phyloP scores from a whole-genome alignment of 1,140 invertebrate genomes.

The Papilio xuthus region DNA sequence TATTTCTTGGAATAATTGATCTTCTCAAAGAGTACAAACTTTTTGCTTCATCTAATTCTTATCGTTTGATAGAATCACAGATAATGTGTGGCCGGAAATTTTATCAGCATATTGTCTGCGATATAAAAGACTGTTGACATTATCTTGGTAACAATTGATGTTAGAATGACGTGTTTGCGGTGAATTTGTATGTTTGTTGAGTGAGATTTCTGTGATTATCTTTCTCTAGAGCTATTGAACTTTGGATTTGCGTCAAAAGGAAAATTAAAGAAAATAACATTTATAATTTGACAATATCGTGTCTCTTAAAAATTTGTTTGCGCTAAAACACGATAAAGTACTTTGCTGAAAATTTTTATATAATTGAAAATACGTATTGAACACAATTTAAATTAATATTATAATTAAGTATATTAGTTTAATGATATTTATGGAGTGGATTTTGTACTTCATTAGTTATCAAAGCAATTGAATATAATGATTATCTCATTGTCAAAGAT shows the following conservation, averaged over 20 bases:
- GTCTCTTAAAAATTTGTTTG: too few relatives aligned
- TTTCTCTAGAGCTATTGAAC: not conserved
- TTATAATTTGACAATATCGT: too few relatives aligned
- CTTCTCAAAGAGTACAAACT: not conserved
- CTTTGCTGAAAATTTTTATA: too few relatives aligned
- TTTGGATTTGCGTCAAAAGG: not conserved
- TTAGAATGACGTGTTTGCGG: not conserved
- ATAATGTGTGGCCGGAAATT: not conserved
- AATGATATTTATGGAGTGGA: not conserved
- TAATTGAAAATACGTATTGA: too few relatives aligned
- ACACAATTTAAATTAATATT: not conserved
- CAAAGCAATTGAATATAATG: not conserved
- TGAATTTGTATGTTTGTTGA: not conserved
- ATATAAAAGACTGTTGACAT: conserved; percentile 3
- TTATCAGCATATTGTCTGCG: not conserved
- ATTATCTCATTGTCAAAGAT: not conserved
- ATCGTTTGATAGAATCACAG: not conserved
- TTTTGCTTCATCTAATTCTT: not conserved
- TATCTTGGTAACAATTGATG: conserved; percentile 9
- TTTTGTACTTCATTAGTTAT: not conserved
- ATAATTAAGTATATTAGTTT: not conserved
- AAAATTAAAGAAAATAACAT: not conserved
- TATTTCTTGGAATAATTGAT: not conserved
- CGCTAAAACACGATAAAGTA: too few relatives aligned
- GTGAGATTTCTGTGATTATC: not conserved